Conservation (phyloP, 2,888 invertebrate genomes). For the Branchipolynoe longqiensis region DNA sequence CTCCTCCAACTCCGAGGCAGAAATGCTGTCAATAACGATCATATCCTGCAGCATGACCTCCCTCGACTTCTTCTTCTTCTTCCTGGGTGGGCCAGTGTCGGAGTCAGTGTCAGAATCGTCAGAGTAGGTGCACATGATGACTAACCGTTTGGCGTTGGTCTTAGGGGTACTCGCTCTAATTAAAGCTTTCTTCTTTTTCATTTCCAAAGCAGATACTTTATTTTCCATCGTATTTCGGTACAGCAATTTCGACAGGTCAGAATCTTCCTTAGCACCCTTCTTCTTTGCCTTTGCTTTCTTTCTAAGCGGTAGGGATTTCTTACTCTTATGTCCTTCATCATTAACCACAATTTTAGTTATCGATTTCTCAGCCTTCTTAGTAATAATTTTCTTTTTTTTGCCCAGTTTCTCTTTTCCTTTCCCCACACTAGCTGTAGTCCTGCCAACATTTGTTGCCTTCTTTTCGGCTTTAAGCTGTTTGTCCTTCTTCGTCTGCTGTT, state of each 20-base stretch:
- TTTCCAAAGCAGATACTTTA: not conserved
- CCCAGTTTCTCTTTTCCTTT: not conserved
- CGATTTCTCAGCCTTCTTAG: too few species aligned
- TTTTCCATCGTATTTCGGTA: not conserved
- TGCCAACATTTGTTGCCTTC: not conserved
- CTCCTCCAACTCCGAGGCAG: not conserved
- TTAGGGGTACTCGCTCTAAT: conserved; percentile 18
- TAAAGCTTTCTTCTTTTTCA: conserved; percentile 12
- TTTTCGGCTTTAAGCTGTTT: not conserved
- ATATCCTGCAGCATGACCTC: not conserved
- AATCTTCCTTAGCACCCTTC: not conserved
- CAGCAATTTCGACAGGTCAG: not conserved
- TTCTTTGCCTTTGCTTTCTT: conserved; percentile 1
- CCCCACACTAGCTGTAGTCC: too few species aligned
- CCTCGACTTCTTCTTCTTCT: not conserved
- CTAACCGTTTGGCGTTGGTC: not conserved
- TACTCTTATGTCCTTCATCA: not conserved
- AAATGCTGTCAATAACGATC: conserved; percentile 19
- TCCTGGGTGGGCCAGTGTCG: not conserved
- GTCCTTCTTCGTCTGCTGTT: not conserved
- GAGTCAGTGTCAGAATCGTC: conserved; percentile 4
- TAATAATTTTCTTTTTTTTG: not conserved
- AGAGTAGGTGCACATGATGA: not conserved
- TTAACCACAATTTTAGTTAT: not conserved
- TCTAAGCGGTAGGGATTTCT: too few species aligned